Evolutionary conservation across 1,140 invertebrate species (phyloP).

Genomic region (Pseudomyrmex concolor): DNA sequence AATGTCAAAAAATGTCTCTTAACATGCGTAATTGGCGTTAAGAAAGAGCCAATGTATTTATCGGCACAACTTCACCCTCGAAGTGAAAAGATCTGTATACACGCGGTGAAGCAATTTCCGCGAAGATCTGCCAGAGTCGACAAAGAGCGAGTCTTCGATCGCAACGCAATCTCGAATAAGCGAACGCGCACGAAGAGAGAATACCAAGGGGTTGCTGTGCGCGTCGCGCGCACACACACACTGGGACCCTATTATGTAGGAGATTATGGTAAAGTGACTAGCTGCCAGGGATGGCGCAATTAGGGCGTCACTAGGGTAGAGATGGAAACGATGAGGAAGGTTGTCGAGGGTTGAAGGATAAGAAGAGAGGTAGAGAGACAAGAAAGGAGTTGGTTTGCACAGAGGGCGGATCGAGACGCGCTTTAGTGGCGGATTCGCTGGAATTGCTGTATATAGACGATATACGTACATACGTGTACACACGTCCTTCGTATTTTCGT

Average conservation of each 20-base stretch:
- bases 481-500: slow-evolving; percentile 2
- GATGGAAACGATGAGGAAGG: slow-evolving; percentile 59
- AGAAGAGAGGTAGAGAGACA: slow-evolving; percentile 44
- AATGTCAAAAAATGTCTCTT: slow-evolving; percentile 14
- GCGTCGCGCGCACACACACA: slow-evolving; percentile 32
- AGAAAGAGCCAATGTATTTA: slow-evolving; percentile 28
- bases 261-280: slow-evolving; percentile 82
- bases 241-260: slow-evolving; percentile 78
- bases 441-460: slow-evolving; percentile 19
- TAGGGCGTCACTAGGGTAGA: slow-evolving; percentile 64
- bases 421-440: slow-evolving; percentile 23
- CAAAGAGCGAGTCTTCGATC: slow-evolving; percentile 55
- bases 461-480: not conserved
- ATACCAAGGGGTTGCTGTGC: slow-evolving; percentile 33
- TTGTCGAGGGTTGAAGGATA: slow-evolving; percentile 59
- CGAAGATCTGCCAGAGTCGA: slow-evolving; percentile 36
- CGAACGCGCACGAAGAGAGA: not conserved
- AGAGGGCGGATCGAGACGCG: slow-evolving; percentile 70
- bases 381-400: slow-evolving; percentile 71
- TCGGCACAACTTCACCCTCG: slow-evolving; percentile 13
- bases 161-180: not conserved
- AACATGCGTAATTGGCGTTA: slow-evolving; percentile 32
- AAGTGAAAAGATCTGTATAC: not conserved
- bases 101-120: slow-evolving; percentile 38
- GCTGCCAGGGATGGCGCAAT: slow-evolving; percentile 77